Conservation (phyloP, 1,140 invertebrate species). For the Magallana angulata region DNA sequence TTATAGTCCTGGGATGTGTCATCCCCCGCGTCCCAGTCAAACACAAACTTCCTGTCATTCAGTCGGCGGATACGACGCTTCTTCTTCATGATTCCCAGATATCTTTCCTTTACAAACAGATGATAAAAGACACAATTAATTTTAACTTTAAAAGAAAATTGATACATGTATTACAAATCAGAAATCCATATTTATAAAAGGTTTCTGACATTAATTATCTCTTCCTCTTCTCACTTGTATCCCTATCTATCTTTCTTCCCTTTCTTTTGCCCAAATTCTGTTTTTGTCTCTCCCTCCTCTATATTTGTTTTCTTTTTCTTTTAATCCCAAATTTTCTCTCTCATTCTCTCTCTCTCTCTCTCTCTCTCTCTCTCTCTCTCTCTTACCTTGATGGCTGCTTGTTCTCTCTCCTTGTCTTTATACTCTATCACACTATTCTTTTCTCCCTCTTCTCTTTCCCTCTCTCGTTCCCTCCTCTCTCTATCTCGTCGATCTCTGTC, state of each 20-base stretch:
- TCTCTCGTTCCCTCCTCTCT: conserved; percentile 72
- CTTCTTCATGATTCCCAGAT: conserved; percentile 95
- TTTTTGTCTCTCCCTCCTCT: too few relatives aligned
- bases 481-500: conserved; percentile 71
- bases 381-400: conserved; percentile 74
- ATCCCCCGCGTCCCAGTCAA: conserved; percentile 99
- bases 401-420: conserved; percentile 69
- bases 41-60: conserved; percentile 99
- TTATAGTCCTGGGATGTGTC: conserved; percentile 99
- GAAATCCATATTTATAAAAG: background rate
- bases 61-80: conserved; percentile 92
- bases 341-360: background rate
- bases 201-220: background rate
- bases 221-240: background rate
- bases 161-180: background rate
- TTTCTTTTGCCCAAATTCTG: too few relatives aligned
- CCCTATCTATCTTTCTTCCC: background rate
- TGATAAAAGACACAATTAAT: conserved; percentile 13
- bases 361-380: background rate
- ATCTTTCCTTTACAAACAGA: conserved; percentile 85
- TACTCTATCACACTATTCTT: conserved; percentile 71
- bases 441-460: conserved; percentile 71
- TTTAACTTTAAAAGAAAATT: conserved; percentile 1
- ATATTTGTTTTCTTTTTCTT: too few relatives aligned
- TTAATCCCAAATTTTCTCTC: too few relatives aligned